phyloP scores from a whole-genome alignment of 2,888 invertebrate genomes.

The Andrena marginata region DNA sequence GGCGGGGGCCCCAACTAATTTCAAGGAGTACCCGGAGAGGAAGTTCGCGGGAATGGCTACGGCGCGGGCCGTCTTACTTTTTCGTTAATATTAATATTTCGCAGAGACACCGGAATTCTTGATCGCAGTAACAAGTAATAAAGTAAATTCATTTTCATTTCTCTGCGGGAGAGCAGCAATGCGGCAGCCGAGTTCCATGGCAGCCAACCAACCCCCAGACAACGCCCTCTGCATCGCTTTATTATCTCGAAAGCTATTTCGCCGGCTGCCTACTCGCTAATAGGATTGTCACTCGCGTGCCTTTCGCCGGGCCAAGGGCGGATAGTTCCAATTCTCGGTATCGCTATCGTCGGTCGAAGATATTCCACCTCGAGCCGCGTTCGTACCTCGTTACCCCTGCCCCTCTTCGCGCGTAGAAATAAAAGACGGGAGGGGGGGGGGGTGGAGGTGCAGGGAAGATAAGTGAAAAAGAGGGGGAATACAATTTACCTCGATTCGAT shows the following conservation, averaged over 20 bases:
- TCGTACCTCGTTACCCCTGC: slow-evolving; percentile 60
- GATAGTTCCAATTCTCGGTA: slow-evolving; percentile 72
- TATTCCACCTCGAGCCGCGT: slow-evolving; percentile 61
- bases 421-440: slow-evolving; percentile 2
- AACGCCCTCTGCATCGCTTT: slow-evolving; percentile 64
- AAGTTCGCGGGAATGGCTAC: slow-evolving; percentile 24
- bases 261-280: slow-evolving; percentile 74
- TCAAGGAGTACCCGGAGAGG: slow-evolving; percentile 8
- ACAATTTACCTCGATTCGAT: slow-evolving; percentile 40
- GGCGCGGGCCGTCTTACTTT: slow-evolving; percentile 34
- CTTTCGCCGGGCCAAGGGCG: slow-evolving; percentile 67
- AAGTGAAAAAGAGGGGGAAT: slow-evolving; percentile 40
- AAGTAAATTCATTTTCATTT: slow-evolving; percentile 69
- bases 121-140: slow-evolving; percentile 51
- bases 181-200: slow-evolving; percentile 61
- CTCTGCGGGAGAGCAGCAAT: slow-evolving; percentile 45
- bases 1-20: slow-evolving; percentile 32
- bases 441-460: slow-evolving; percentile 14
- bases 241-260: slow-evolving; percentile 75
- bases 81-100: slow-evolving; percentile 57
- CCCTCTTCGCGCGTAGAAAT: slow-evolving; percentile 22
- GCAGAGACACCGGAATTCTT: slow-evolving; percentile 29
- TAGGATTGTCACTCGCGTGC: slow-evolving; percentile 75
- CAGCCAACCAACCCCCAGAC: slow-evolving; percentile 57
- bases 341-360: slow-evolving; percentile 67